Percentiles rank a stretch among this genome's conserved stretches.
These are phyloP conservation scores for Camelus bactrianus DNA, from an alignment of 2,113 vertebrate genomes.

Conservation along the genomic window DNA sequence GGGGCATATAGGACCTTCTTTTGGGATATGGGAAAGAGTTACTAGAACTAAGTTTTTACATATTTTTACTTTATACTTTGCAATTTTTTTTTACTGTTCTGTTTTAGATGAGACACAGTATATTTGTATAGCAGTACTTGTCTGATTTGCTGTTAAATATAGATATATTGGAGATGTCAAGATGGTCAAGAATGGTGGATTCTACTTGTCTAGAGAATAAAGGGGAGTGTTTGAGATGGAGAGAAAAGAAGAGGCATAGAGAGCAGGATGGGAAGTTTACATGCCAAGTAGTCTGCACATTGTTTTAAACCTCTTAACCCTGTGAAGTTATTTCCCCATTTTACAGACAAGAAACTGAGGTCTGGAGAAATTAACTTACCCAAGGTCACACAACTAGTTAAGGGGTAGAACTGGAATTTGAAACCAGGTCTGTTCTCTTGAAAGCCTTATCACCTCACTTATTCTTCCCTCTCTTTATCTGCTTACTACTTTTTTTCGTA, in stretches of 20 bases:
- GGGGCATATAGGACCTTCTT: background rate
- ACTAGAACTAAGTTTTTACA: background rate
- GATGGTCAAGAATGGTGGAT: background rate
- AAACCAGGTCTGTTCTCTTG: background rate
- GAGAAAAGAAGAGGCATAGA: background rate
- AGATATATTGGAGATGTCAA: background rate
- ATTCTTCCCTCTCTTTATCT: background rate
- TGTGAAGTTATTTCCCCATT: background rate
- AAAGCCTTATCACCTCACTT: background rate
- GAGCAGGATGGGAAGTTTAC: background rate
- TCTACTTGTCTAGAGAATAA: background rate
- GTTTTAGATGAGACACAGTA: background rate
- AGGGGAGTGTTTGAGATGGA: background rate
- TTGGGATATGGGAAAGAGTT: constrained; percentile 3
- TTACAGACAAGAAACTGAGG: background rate
- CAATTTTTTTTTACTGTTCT: constrained; percentile 8
- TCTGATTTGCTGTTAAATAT: constrained; percentile 1
- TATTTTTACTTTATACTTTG: constrained; percentile 41
- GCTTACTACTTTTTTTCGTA: background rate
- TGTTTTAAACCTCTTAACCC: background rate
- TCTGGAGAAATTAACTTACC: background rate
- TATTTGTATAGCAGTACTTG: background rate
- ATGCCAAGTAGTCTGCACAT: background rate
- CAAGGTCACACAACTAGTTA: background rate
- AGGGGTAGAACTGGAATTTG: background rate